Evolutionary conservation across 2,113 vertebrate genomes (phyloP).

Genomic region (Equus quagga): DNA sequence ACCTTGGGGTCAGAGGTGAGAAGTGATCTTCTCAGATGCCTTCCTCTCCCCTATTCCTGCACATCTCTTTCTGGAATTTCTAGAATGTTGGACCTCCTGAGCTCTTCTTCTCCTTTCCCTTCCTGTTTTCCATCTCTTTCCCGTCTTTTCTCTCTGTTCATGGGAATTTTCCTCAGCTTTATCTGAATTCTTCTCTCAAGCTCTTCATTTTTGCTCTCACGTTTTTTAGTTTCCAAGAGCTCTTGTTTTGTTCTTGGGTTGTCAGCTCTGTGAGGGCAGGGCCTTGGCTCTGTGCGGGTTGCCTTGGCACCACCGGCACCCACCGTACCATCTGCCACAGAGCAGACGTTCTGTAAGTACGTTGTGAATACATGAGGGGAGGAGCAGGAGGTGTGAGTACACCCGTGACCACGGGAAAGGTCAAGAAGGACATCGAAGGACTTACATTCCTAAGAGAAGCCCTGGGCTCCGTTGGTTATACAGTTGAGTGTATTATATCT

Average conservation of each 20-base stretch:
- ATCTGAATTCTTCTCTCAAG: not conserved
- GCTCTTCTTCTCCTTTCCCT: not conserved
- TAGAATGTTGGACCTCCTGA: not conserved
- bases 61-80: not conserved
- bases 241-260: not conserved
- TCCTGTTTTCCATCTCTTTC: not conserved
- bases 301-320: rapidly evolving
- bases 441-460: not conserved
- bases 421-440: not conserved
- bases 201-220: not conserved
- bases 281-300: not conserved
- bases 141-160: not conserved
- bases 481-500: not conserved
- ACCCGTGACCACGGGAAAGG: not conserved
- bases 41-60: not conserved
- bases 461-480: not conserved
- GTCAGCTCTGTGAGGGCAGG: not conserved
- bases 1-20: too few species aligned
- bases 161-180: not conserved
- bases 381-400: rapidly evolving
- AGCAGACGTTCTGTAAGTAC: not conserved
- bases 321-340: not conserved
- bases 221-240: not conserved
- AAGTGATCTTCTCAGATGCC: not conserved
- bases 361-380: not conserved